Evolutionary conservation across 64 coral and sea anemone species (phyloP), one percentile per base, ranked within the genome.

Genomic region (Astreopora myriophthalma): DNA sequence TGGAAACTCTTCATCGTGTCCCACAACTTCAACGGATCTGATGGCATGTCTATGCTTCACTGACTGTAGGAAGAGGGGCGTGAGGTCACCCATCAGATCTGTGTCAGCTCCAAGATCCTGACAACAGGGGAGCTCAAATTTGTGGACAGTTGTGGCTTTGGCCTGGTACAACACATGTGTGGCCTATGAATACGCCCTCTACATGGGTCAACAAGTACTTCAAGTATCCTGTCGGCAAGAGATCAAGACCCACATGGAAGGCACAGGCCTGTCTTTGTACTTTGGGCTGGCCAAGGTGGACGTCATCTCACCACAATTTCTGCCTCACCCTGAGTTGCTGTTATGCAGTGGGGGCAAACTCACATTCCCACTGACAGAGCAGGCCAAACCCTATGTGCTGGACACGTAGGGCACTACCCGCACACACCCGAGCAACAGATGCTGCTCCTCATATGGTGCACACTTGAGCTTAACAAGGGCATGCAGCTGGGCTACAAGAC

Each of bases 281-380:
- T 35, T 35, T 6, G 86, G 86, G 0, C 16, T 88, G 2, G 52
- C 11, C 14, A 25, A 34, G 6, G 27, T 28, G 37, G 51, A 52
- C 6, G 35, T 91, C 1, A 44, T 84, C 0, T 66, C 68, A 12
- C 77, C 78, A 8, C 30, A 0, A 3, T 3, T 35, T 1, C 66
- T 74, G 0, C 84, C 26, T 23, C 48, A 72, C 52, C 89, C 78
- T 0, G 89, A 84, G 24, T 27, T 91, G 4, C 89, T 77, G 0
- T 73, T 60, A n/a, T 67, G 89, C 0, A 14, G 3, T 10, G 35
- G 0, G 0, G 14, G 48, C 16, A 91, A 91, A 49, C 28, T 91
- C 0, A 37, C n/a, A 3, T 91, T 91, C 12, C 89, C 89, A 8
- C 40, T 44, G 40, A 44, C 6, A 5, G 40, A 44, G 11, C 40